These are phyloP conservation scores for Trididemnum miniatum DNA, from an alignment of 23 tunicate genomes.

Conservation along the genomic window DNA sequence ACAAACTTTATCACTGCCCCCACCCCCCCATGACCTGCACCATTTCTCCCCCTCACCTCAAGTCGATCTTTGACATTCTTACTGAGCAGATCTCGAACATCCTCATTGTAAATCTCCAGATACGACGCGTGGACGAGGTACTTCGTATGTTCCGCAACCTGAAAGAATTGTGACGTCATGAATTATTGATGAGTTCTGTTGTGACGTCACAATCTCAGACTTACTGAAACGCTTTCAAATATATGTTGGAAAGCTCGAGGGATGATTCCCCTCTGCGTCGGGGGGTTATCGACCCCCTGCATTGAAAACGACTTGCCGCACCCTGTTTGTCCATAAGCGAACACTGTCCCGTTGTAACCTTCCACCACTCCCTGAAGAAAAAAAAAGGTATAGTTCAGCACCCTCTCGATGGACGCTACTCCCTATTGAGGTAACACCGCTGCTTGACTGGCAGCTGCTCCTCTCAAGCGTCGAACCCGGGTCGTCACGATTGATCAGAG, in stretches of 20 bases:
- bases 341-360: conserved; percentile 99
- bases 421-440: too few species aligned
- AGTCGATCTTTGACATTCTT: conserved; percentile 90
- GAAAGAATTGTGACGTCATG: too few species aligned
- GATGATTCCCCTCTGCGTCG: conserved; percentile 89
- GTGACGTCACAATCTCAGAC: too few species aligned
- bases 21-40: too few species aligned
- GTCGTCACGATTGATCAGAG: too few species aligned
- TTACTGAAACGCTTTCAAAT: conserved; percentile 87
- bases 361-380: conserved; percentile 99
- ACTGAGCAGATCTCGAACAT: conserved; percentile 92
- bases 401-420: too few species aligned
- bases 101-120: conserved; percentile 98
- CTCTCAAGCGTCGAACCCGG: too few species aligned
- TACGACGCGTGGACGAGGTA: conserved; percentile 97
- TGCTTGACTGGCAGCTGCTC: too few species aligned
- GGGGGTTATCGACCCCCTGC: conserved; percentile 93
- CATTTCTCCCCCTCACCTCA: conserved; percentile 56
- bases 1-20: too few species aligned
- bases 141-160: conserved; percentile 96
- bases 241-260: conserved; percentile 99
- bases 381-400: too few species aligned
- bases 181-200: too few species aligned
- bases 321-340: conserved; percentile 99
- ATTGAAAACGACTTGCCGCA: conserved; percentile 99